Percentiles rank a stretch among this genome's conserved stretches.
These are phyloP conservation scores for Stegodyphus mimosarum DNA, from an alignment of 1,140 invertebrate species.

Conservation along the genomic window DNA sequence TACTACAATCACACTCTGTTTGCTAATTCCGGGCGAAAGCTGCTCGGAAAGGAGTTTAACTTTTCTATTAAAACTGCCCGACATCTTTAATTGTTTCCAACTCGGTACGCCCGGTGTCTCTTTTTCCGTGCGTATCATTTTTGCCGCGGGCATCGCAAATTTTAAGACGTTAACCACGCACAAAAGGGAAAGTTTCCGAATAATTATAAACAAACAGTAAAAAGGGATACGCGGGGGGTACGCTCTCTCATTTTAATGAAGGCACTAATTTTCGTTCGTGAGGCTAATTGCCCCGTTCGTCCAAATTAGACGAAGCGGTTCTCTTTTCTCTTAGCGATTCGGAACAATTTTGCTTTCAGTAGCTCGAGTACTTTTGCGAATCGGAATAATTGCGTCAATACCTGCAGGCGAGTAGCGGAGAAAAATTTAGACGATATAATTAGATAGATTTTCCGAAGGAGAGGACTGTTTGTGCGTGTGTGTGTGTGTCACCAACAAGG, in stretches of 20 bases:
- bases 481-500: slow-evolving; percentile 16
- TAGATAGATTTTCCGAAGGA: slow-evolving; percentile 31
- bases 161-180: slow-evolving; percentile 11
- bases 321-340: not conserved
- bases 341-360: slow-evolving; percentile 11
- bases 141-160: not conserved
- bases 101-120: not conserved
- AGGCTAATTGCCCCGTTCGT: slow-evolving; percentile 25
- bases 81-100: slow-evolving; percentile 37
- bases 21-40: slow-evolving; percentile 13
- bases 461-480: slow-evolving; percentile 5
- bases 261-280: not conserved
- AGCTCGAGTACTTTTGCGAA: not conserved
- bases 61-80: slow-evolving; percentile 30
- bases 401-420: not conserved
- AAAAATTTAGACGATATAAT: slow-evolving; percentile 2
- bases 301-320: slow-evolving; percentile 30
- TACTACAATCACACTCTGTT: slow-evolving; percentile 19
- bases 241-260: slow-evolving; percentile 17
- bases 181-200: slow-evolving; percentile 22
- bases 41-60: slow-evolving; percentile 3
- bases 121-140: slow-evolving; percentile 12
- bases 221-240: not conserved
- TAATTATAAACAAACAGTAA: slow-evolving; percentile 47
- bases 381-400: slow-evolving; percentile 3